Conservation (phyloP, 2,113 vertebrate genomes). For the Tachysurus fulvidraco region DNA sequence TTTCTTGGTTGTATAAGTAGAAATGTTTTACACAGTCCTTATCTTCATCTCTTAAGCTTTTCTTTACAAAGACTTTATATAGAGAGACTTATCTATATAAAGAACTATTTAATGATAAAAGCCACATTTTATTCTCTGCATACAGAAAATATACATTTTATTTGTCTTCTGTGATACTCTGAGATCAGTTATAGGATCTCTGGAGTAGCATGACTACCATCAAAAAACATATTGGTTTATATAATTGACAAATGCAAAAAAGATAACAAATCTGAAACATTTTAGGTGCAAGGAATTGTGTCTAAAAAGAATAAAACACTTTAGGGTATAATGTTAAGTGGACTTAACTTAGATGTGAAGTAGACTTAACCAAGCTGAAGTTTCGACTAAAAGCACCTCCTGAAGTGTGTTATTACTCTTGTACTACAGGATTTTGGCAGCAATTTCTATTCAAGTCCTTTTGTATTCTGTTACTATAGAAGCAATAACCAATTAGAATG, state of each 20-base stretch:
- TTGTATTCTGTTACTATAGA: background rate
- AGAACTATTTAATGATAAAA: background rate
- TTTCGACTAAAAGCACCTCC: background rate
- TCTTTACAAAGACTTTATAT: background rate
- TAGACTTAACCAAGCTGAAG: background rate
- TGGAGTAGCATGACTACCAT: background rate
- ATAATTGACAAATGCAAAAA: background rate
- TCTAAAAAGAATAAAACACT: background rate
- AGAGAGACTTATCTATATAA: no score
- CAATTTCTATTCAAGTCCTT: background rate
- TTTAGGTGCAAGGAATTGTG: background rate
- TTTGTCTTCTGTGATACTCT: background rate
- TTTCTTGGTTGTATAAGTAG: background rate
- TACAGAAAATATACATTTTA: background rate
- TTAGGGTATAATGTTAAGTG: background rate
- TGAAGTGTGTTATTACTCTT: background rate
- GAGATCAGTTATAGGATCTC: background rate
- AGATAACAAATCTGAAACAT: background rate
- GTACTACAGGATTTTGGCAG: background rate
- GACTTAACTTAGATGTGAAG: no score
- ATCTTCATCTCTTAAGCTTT: no score
- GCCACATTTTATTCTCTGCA: background rate
- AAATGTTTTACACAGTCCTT: background rate
- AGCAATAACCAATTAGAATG: background rate
- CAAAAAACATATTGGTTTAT: background rate